Percentiles rank a stretch among this genome's conserved stretches.
Conservation (phyloP, 1,140 invertebrate species). For the Oryzaephilus surinamensis region DNA sequence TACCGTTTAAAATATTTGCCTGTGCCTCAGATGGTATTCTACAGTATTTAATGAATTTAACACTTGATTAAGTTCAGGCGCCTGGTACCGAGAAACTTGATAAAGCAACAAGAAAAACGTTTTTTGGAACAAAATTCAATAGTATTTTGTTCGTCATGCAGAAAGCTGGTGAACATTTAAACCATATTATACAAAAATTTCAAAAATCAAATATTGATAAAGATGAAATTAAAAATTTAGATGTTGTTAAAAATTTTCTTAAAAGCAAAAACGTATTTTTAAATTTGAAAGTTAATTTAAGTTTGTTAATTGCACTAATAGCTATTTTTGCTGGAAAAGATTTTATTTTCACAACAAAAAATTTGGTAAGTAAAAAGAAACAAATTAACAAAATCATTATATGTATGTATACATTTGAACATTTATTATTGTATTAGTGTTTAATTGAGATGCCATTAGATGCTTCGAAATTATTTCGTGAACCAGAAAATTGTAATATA, state of each 20-base stretch:
- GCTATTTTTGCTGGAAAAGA: not conserved
- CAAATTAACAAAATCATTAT: not conserved
- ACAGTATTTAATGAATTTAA: not conserved
- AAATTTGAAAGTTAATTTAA: not conserved
- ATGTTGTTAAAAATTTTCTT: not conserved
- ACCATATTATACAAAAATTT: not conserved
- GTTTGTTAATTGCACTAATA: not conserved
- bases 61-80: not conserved
- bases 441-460: slow-evolving; percentile 46
- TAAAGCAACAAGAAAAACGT: not conserved
- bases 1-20: not conserved
- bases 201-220: not conserved
- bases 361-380: not conserved
- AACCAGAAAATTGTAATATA: slow-evolving; percentile 64
- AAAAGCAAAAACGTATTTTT: not conserved
- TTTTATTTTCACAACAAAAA: not conserved
- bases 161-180: not conserved
- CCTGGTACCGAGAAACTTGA: not conserved
- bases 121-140: not conserved
- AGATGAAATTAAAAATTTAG: not conserved
- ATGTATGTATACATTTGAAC: not conserved
- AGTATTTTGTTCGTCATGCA: not conserved
- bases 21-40: not conserved
- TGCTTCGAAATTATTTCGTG: slow-evolving; percentile 52
- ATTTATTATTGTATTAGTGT: slow-evolving; percentile 39